Evolutionary conservation across 2,888 invertebrate genomes (phyloP), one percentile per base, ranked within the genome.

Genomic region (Nasonovia ribisnigri): DNA sequence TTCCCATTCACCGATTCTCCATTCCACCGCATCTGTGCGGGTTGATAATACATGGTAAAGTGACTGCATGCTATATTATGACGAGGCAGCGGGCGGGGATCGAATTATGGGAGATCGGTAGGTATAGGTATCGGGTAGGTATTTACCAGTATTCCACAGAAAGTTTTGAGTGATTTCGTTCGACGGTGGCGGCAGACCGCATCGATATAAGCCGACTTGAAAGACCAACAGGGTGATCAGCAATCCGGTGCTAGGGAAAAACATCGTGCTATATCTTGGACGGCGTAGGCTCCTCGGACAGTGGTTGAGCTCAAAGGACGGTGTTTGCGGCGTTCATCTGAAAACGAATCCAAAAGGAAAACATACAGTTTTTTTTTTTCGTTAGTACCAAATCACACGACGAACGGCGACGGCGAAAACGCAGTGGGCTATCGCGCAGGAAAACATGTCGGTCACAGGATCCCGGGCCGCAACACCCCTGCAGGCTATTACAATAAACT

Each of bases 1-100:
- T 5, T 95, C 95, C 95, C 95, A 95, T 84, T 95, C 95, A 13
- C 95, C 95, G 46, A 95, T 95, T 92, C 95, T 95, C 95, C 95
- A 95, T 94, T 95, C 95, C 60, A 95, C 95, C 93, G 95, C 95
- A 91, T 95, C 95, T 95, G 77, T 77, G 36, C 4, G 6, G 6
- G 20, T 77, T 36, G 16, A 77, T 36, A 77, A 77, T 77, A 20
- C 20, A 77, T 20, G 16, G 36, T 20, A 29, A 46, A 29, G 46
- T 16, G 16, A 86, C 13, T 46, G 20, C 0, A 11, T 11, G 10
- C 5, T 16, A 46, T 11, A n/a, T n/a, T 24, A 46, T 24, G 26
- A 26, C 8, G 88, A n/a, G 13, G 13, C 1, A 29, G 20, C 26
- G 8, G 3, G 8, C 36, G 6, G 36, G 5, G 20, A 67, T n/a